Base-by-base conservation (phyloP, 2,113 vertebrate species). In the Cettia cetti region DNA sequence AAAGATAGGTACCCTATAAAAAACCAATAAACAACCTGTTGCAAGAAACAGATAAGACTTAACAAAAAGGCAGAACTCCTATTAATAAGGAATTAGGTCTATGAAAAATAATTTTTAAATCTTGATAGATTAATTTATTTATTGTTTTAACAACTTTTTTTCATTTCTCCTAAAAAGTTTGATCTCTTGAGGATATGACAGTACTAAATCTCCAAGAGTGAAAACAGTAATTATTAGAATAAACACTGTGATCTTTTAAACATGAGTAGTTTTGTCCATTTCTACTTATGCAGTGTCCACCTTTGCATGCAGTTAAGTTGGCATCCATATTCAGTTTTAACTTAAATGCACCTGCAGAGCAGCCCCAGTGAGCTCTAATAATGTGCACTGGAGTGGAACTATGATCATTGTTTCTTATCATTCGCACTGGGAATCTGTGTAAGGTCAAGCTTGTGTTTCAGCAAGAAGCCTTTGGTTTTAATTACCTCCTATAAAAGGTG, bases 391-490 rank as follows among this genome's bases (percentile, higher is more conserved):
- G 81, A 84, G 83, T 84, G 88, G 59, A 95, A 93, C 86, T 47
- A 1, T 13, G 50, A 82, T 22, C 88, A 74, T 47, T 66, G 79
- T 77, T 89, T 39, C 82, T 82, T 63, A 83, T 27, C 35, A 47
- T 50, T 93, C 44, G 0, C 86, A 86, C 44, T 90, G 57, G 74
- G 87, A 96, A 87, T 50, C 60, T 13, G 0, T 30, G 78, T 84
- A 94, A 94, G 81, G 87, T 94, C 84, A 92, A 79, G 74, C 57
- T 13, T 31, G 20, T 60, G 44, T 82, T 84, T 84, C 61, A 82
- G 39, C 64, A 63, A 92, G 59, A 15, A 89, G 74, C 60, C 31
- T 87, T 93, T 87, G 77, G 76, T 91, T 94, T 87, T 91, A 94
- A 93, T 92, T 79, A 91, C 22, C 56, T 85, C 60, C 54, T 30